These are phyloP conservation scores for Rhinoraja longicauda DNA, from an alignment of 2,797 vertebrate genomes.

Conservation along the genomic window DNA sequence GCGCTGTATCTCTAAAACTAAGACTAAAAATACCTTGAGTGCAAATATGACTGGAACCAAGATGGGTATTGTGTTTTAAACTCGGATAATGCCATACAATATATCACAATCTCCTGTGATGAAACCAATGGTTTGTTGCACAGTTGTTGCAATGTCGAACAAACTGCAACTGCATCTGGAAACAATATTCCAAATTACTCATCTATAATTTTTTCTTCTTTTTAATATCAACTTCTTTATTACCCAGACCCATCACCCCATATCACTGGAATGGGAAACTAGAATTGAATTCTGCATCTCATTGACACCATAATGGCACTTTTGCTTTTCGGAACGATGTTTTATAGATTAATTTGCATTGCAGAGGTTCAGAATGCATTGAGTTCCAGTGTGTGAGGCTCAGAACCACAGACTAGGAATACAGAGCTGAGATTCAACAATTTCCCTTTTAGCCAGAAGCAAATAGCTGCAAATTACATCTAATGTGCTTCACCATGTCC, in stretches of 20 bases:
- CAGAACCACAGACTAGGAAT: background rate
- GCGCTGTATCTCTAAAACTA: no score
- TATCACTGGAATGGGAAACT: background rate
- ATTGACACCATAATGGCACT: conserved; percentile 8
- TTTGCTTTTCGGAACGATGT: background rate
- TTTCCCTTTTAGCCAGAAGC: background rate
- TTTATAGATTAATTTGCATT: conserved; percentile 19
- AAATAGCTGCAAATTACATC: conserved; percentile 13
- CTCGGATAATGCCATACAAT: background rate
- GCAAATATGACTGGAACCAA: background rate
- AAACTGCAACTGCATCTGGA: background rate
- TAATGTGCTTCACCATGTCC: conserved; percentile 22
- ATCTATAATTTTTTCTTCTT: background rate
- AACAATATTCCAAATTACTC: conserved; percentile 11
- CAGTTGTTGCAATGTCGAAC: background rate
- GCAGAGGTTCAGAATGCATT: background rate
- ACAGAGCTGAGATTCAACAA: background rate
- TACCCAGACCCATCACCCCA: conserved; percentile 12
- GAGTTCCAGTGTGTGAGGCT: background rate
- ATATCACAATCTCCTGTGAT: background rate
- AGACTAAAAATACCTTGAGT: no score
- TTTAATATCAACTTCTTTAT: conserved; percentile 8
- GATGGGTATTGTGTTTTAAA: background rate
- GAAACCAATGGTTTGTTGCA: background rate
- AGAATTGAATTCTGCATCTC: conserved; percentile 2